phyloP scores from a whole-genome alignment of 2,113 vertebrate genomes.

The Megaleporinus macrocephalus region DNA sequence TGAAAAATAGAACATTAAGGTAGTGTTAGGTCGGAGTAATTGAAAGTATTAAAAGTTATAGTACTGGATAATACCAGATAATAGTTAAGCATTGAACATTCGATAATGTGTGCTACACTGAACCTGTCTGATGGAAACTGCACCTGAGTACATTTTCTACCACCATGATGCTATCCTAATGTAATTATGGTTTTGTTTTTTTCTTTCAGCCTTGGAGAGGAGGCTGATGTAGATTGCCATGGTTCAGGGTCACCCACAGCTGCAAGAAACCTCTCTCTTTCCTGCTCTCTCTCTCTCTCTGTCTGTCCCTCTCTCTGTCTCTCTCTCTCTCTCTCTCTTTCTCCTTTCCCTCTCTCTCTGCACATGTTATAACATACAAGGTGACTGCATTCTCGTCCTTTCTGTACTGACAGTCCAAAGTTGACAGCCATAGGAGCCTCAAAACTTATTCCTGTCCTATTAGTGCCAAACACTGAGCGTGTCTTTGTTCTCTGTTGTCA shows the following conservation, averaged over 20 bases:
- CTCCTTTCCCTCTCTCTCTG: constrained; percentile 11
- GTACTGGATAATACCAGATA: too few species aligned
- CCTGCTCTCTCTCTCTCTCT: not conserved
- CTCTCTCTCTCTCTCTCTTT: constrained; percentile 8
- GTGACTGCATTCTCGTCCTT: not conserved
- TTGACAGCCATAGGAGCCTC: constrained; percentile 19
- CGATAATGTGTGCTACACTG: too few species aligned
- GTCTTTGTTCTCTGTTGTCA: constrained; percentile 29
- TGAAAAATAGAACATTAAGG: too few species aligned
- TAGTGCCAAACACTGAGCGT: not conserved
- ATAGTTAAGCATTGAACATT: too few species aligned
- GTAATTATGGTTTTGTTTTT: not conserved
- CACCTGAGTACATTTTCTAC: not conserved
- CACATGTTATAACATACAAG: not conserved
- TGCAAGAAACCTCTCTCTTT: not conserved
- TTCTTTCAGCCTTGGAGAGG: not conserved
- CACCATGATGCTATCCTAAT: not conserved
- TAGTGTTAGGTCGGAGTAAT: too few species aligned
- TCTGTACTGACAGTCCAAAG: not conserved
- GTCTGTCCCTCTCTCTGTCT: not conserved
- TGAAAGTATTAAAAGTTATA: too few species aligned
- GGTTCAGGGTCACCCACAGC: not conserved
- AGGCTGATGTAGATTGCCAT: not conserved
- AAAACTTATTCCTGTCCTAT: constrained; percentile 30
- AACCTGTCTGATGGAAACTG: not conserved